Base-by-base conservation (phyloP, 2,113 vertebrate species). In the Etia nguti region DNA sequence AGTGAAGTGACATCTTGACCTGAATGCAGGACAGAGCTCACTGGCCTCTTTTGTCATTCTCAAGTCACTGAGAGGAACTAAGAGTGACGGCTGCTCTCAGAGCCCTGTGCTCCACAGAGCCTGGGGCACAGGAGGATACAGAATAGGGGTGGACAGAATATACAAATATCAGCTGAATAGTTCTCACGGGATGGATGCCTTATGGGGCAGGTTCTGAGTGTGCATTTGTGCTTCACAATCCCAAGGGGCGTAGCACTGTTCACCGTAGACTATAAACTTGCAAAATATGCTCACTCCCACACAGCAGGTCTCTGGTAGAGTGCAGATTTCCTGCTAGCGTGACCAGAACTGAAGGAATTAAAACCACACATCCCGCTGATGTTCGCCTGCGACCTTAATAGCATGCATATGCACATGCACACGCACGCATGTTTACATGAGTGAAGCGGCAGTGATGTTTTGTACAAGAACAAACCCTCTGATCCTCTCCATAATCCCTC, bases 401-500 rank as follows among this genome's bases (percentile, higher is more conserved):
- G 55, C 15, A 3, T 29, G n/a, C 57, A 31, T 48, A 31, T 13
- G 22, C 20, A 41, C 79, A 73, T 11, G 41, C 70, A 50, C 70
- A 50, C 43, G 34, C 46, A 31, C 55, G 16, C 29, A 85, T 46
- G 6, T 82, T 80, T 31, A 88, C 84, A 46, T 68, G 87, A 88
- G 77, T 62, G 82, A 60, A 54, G 81, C 48, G 10, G 75, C 73
- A 65, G 26, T 60, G 86, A 94, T 89, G 84, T 90, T 92, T 93
- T 80, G 36, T 75, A 83, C 62, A 90, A 88, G 93, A 93, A 89
- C 84, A 92, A 87, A 86, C 83, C 79, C 77, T 83, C 36, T 92
- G 87, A 93, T 86, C 88, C 89, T 90, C 34, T 20, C 68, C 46
- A 8, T 95, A 94, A 95, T 94, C 94, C 92, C 79, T 55, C 75